Evolutionary conservation across 2,113 vertebrate species (phyloP).

Genomic region (Odocoileus hemionus): DNA sequence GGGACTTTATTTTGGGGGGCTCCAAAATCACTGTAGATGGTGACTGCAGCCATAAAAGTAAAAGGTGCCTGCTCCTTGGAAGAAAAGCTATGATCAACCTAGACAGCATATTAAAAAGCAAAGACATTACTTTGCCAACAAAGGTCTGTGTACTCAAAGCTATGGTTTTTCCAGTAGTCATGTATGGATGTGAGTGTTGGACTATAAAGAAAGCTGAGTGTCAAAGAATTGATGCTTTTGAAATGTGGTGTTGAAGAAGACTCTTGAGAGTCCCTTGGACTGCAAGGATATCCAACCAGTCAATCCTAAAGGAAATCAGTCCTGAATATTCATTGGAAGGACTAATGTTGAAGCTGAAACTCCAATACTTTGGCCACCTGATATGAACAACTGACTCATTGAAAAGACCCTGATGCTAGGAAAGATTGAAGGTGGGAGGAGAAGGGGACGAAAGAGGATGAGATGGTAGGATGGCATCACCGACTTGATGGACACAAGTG

Average conservation of each 20-base stretch:
- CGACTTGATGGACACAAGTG: not conserved
- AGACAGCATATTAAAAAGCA: not conserved
- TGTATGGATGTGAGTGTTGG: not conserved
- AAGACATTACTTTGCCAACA: not conserved
- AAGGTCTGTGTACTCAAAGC: not conserved
- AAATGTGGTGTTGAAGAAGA: not conserved
- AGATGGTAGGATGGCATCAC: not conserved
- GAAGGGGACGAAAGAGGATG: not conserved
- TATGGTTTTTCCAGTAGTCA: not conserved
- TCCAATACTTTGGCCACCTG: not conserved
- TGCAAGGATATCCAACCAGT: not conserved
- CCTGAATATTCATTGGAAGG: not conserved
- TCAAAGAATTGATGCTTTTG: rapidly evolving
- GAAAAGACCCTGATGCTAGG: not conserved
- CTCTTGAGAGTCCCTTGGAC: not conserved
- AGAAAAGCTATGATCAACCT: not conserved
- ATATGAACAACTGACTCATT: not conserved
- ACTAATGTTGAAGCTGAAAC: not conserved
- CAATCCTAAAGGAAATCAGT: not conserved
- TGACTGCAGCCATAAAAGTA: not conserved
- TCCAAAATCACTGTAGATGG: not conserved
- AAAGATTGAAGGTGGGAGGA: not conserved
- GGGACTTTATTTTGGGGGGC: rapidly evolving
- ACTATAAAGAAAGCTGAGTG: not conserved
- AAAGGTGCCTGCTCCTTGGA: not conserved